phyloP scores from a whole-genome alignment of 2,113 vertebrate species.

The Picathartes gymnocephalus region DNA sequence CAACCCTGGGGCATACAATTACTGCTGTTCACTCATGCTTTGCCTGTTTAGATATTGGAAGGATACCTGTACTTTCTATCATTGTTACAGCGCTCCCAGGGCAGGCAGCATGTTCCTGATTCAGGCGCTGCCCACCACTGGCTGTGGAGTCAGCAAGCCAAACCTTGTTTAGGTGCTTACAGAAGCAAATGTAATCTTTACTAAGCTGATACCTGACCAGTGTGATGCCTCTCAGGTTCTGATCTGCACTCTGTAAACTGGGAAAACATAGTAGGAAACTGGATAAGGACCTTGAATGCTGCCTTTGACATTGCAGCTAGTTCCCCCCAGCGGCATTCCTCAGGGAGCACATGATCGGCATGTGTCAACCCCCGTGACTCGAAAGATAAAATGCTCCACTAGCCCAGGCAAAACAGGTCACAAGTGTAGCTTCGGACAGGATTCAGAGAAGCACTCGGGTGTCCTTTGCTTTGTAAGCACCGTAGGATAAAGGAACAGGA shows the following conservation, averaged over 20 bases:
- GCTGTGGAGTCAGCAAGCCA: not conserved
- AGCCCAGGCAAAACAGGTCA: not conserved
- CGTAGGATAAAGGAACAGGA: not conserved
- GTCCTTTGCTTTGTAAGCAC: not conserved
- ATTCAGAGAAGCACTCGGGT: not conserved
- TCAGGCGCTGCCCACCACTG: not conserved
- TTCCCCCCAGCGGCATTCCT: not conserved
- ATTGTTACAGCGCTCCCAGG: not conserved
- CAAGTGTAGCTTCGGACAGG: not conserved
- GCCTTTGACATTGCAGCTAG: not conserved
- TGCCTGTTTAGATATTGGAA: not conserved
- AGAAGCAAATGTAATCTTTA: not conserved
- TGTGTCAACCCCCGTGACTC: not conserved
- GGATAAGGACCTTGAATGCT: not conserved
- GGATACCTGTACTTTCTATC: not conserved
- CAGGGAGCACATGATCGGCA: not conserved
- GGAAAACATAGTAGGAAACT: not conserved
- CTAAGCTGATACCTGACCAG: not conserved
- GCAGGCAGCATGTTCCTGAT: fast-evolving
- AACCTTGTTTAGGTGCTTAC: not conserved
- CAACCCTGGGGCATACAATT: not conserved
- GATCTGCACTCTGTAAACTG: not conserved
- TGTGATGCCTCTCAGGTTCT: not conserved
- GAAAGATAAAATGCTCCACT: not conserved
- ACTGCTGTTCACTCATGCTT: not conserved